A percentile compares a stretch with the other conserved stretches of the same genome.
Evolutionary conservation across 2,113 vertebrate genomes (phyloP).

Genomic region (Donacobius atricapilla): DNA sequence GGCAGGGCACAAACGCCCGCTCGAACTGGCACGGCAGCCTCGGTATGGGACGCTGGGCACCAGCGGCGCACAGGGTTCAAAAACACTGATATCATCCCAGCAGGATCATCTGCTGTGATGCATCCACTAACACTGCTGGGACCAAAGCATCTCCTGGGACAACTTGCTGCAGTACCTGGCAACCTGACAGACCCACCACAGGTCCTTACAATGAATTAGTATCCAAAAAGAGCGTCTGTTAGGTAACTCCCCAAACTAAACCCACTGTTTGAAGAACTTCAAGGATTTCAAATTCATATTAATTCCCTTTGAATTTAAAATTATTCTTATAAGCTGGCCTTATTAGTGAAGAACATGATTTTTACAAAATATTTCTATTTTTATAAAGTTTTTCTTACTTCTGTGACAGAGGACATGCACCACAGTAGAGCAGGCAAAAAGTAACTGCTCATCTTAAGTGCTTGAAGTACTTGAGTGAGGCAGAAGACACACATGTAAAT

Average conservation of each 20-base stretch:
- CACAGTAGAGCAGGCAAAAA: neutral
- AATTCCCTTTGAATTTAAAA: neutral
- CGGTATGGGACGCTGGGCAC: accelerated
- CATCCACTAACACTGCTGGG: neutral
- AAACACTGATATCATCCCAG: neutral
- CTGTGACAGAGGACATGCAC: neutral
- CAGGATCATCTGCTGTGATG: neutral
- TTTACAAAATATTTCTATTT: neutral
- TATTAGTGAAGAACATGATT: neutral
- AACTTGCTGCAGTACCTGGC: neutral
- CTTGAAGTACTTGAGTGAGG: neutral
- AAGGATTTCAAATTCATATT: neutral
- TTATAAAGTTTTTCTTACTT: neutral
- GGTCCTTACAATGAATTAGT: neutral
- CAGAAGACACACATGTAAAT: accelerated
- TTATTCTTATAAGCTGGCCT: neutral
- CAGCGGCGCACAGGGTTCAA: neutral
- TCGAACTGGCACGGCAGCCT: accelerated
- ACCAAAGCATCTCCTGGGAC: neutral
- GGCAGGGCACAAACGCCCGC: neutral
- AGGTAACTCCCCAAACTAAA: neutral
- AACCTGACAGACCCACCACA: neutral
- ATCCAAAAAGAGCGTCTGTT: neutral
- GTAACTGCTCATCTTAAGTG: neutral
- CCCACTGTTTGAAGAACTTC: neutral